Percentiles rank a stretch among this genome's conserved stretches.
Conservation (phyloP, 2,888 invertebrate genomes). For the Epinotia nisella region DNA sequence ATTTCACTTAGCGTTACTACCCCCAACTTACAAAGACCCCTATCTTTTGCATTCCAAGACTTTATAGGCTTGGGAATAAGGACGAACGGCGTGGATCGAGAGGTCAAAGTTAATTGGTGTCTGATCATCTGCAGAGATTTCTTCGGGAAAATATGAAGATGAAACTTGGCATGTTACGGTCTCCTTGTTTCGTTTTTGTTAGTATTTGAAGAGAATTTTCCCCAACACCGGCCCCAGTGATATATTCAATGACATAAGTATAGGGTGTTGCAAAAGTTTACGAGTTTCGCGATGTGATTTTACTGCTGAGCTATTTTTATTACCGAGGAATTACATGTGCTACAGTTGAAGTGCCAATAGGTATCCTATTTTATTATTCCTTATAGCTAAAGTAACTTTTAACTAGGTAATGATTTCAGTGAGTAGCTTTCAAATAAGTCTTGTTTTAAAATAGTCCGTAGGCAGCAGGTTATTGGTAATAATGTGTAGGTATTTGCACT, state of each 20-base stretch:
- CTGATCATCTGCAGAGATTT: slow-evolving; percentile 56
- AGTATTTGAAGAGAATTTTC: slow-evolving; percentile 54
- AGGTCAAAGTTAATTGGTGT: slow-evolving; percentile 47
- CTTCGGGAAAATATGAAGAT: slow-evolving; percentile 61
- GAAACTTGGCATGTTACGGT: slow-evolving; percentile 58
- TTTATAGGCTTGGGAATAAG: not conserved
- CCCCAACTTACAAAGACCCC: slow-evolving; percentile 44
- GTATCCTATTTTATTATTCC: not conserved
- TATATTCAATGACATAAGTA: slow-evolving; percentile 43
- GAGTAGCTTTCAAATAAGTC: too few species aligned
- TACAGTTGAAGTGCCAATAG: not conserved
- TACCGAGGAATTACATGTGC: slow-evolving; percentile 7
- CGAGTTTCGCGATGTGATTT: slow-evolving; percentile 26
- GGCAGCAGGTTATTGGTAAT: too few species aligned
- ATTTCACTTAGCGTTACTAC: slow-evolving; percentile 54
- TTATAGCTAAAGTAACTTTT: not conserved
- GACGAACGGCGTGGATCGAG: not conserved
- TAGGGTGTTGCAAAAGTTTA: slow-evolving; percentile 33
- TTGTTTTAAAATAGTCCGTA: too few species aligned
- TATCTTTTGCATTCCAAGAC: not conserved
- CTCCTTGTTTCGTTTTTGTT: slow-evolving; percentile 58
- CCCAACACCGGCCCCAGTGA: slow-evolving; percentile 48
- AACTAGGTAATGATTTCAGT: too few species aligned
- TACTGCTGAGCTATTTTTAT: slow-evolving; percentile 24
- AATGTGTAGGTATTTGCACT: too few species aligned